Base-by-base conservation (phyloP, 2,888 invertebrate genomes). In the Teinopalpus imperialis region DNA sequence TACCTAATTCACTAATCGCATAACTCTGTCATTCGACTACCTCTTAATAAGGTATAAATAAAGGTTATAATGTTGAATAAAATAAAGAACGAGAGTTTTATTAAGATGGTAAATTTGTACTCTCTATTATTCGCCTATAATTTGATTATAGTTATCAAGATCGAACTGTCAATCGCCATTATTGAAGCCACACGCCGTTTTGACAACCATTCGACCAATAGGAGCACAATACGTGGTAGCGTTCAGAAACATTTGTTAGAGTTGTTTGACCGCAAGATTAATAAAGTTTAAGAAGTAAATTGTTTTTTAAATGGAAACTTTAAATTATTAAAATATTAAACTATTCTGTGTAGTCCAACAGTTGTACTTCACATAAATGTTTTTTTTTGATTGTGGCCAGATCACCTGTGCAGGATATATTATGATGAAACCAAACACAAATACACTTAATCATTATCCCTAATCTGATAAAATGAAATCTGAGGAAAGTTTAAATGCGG, bases 141-240 rank as follows among this genome's bases (percentile, higher is more conserved):
- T 67, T 67, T 67, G 83, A 86, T 86, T 86, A 86, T 59, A 63
- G 57, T 72, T 86, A 88, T 87, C 87, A 75, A 65, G 81, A 86
- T 85, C 75, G 57, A 79, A 67, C 77, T 74, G 83, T 85, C 83
- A 76, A 81, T 81, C 74, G 76, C 56, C 54, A 72, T 80, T 77
- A 77, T 56, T 61, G 70, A 71, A 66, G 74, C 75, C 74, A 74
- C 70, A 70, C 67, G 74, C 77, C 74, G 74, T 70, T 66, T 74
- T 74, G 74, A 76, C 79, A 76, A 56, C 50, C 66, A 55, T 49
- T 67, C 47, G 58, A 48, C 66, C 70, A 74, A 74, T 71, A 49
- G 52, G 48, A 58, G 53, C 36, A 9, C 12, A 7, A 13, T 43
- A 46, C 54, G 46, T 54, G 51, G 43, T 39, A 40, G 49, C 44